phyloP scores from a whole-genome alignment of 2,888 invertebrate species.

The Xestia rhomboidea region DNA sequence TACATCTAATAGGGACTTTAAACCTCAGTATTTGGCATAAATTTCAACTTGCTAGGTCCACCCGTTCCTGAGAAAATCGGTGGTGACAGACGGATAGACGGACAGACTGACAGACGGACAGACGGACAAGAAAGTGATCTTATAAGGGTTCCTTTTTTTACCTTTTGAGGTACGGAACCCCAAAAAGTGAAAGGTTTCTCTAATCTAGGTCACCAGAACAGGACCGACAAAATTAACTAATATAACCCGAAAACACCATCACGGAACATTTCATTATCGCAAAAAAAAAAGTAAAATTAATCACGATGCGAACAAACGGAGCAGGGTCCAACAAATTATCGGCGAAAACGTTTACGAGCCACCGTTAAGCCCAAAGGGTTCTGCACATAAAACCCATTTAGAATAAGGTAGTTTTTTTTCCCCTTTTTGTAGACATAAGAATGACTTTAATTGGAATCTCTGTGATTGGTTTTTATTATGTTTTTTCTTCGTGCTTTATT shows the following conservation, averaged over 20 bases:
- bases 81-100: too few species aligned
- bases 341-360: conserved; percentile 55
- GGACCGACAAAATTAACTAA: conserved; percentile 10
- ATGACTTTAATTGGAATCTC: conserved; percentile 40
- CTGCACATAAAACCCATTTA: conserved; percentile 37
- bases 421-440: conserved; percentile 23
- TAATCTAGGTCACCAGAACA: conserved; percentile 9
- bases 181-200: neutral
- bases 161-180: too few species aligned
- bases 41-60: too few species aligned
- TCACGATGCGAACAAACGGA: conserved; percentile 33
- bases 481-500: conserved; percentile 1
- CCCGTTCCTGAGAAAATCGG: too few species aligned
- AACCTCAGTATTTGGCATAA: too few species aligned
- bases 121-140: too few species aligned
- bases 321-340: conserved; percentile 54
- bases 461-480: conserved; percentile 31
- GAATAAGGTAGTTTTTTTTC: conserved; percentile 27
- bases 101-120: too few species aligned
- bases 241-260: conserved; percentile 22
- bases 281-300: conserved; percentile 48
- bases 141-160: too few species aligned
- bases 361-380: conserved; percentile 49
- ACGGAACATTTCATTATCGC: conserved; percentile 14
- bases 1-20: too few species aligned